Evolutionary conservation across 2,113 vertebrate species (phyloP).

Genomic region (Pollachius pollachius): DNA sequence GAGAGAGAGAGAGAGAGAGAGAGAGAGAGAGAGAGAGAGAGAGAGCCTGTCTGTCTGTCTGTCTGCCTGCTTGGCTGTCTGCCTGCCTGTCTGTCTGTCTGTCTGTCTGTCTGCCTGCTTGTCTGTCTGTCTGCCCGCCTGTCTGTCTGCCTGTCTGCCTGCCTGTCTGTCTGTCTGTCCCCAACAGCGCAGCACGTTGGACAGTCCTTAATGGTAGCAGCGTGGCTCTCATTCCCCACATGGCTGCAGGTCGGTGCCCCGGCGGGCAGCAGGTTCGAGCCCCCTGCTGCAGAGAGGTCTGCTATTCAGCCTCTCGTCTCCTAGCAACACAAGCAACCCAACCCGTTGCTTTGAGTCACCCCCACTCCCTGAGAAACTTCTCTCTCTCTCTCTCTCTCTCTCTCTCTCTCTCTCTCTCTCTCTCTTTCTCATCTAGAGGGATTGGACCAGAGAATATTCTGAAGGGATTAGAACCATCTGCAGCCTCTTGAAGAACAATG

Average conservation of each 20-base stretch:
- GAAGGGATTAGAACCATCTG: constrained; percentile 80
- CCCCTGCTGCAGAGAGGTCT: neutral
- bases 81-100: neutral
- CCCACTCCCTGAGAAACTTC: neutral
- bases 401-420: neutral
- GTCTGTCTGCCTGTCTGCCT: too few relatives aligned
- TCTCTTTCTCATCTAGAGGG: neutral
- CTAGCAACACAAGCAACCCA: neutral
- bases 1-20: constrained; percentile 4
- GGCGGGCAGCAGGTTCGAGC: neutral
- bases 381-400: neutral
- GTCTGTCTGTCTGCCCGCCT: too few relatives aligned
- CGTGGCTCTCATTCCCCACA: neutral
- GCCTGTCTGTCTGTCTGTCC: neutral
- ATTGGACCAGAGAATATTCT: constrained; percentile 55
- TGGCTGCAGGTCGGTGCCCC: neutral
- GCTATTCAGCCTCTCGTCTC: neutral
- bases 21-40: constrained; percentile 23
- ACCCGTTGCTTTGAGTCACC: neutral
- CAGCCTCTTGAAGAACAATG: constrained; percentile 78
- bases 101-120: constrained; percentile 1
- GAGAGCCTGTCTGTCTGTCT: constrained; percentile 7
- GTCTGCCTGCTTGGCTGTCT: too few relatives aligned
- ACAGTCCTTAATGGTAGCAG: neutral
- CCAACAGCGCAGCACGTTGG: neutral